phyloP scores from a whole-genome alignment of 2,113 vertebrate genomes.

The Emydura subglobosa region DNA sequence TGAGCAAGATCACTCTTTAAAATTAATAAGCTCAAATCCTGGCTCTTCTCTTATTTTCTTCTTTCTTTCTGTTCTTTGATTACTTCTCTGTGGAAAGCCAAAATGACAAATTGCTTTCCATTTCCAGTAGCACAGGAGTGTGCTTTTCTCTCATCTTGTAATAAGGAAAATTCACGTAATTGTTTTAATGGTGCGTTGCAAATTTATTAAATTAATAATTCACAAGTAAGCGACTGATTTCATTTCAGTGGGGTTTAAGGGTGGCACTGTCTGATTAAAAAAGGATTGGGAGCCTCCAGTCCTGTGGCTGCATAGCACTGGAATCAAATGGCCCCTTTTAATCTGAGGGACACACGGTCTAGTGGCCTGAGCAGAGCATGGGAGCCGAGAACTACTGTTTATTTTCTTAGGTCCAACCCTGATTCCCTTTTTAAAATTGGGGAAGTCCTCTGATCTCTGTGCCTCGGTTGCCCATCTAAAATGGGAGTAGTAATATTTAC shows the following conservation, averaged over 20 bases:
- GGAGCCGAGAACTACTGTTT: background rate
- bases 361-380: background rate
- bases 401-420: background rate
- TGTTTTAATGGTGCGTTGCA: background rate
- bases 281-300: background rate
- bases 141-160: background rate
- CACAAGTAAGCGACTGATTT: background rate
- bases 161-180: background rate
- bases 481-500: background rate
- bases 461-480: background rate
- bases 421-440: fast-evolving
- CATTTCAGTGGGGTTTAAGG: background rate
- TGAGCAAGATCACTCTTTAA: background rate
- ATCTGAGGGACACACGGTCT: background rate
- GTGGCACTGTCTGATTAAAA: background rate
- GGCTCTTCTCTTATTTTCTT: background rate
- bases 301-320: background rate
- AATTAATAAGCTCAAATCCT: background rate
- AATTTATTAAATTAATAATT: background rate
- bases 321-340: background rate
- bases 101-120: background rate
- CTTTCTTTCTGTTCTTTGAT: background rate
- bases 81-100: background rate
- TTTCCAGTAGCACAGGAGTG: background rate
- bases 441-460: background rate